Base-by-base conservation (phyloP, 2,888 invertebrate genomes). In the Tetragnatha montana region DNA sequence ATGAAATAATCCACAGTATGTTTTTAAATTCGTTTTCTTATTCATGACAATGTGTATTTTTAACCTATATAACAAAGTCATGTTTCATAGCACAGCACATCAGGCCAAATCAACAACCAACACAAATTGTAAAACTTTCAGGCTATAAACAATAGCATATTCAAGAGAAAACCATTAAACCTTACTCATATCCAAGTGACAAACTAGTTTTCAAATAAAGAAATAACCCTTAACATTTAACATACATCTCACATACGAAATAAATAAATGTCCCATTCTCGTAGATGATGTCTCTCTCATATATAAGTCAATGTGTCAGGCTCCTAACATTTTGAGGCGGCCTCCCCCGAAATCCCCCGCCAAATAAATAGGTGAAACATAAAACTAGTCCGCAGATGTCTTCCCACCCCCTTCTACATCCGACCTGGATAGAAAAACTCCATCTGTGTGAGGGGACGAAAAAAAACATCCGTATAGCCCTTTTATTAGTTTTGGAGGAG, bases 351-450 rank as follows among this genome's bases (percentile, higher is more conserved):
- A 60, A 78, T 76, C 83, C 75, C 49, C 85, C 60, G 71, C 0
- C 50, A 79, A 85, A 71, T 85, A 85, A 79, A 21, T 85, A 85
- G 85, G 85, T 35, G 81, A 81, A 81, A 71, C 71, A 50, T 71
- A 81, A 81, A 81, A 81, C 81, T 70, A 81, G 70, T 68, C 78
- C n/a, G 78, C 78, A 78, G 78, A 78, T 78, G 78, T 78, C 60
- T 22, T n/a, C 47, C 78, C 51, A 73, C 82, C 82, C 51, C 82
- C n/a, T 82, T 50, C 73, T 51, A 22, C 71, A 73, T 22, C 14
- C 35, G 81, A 82, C 81, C 81, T 74, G 73, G 71, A 82, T 82
- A 35, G 17, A 6, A 51, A 51, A 22, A 82, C 73, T 81, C 74
- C 74, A 4, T 19, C 17, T 10, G 35, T 74, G 35, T 74, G 14